Conservation (phyloP, 2,113 vertebrate genomes). For the Cebus imitator region DNA sequence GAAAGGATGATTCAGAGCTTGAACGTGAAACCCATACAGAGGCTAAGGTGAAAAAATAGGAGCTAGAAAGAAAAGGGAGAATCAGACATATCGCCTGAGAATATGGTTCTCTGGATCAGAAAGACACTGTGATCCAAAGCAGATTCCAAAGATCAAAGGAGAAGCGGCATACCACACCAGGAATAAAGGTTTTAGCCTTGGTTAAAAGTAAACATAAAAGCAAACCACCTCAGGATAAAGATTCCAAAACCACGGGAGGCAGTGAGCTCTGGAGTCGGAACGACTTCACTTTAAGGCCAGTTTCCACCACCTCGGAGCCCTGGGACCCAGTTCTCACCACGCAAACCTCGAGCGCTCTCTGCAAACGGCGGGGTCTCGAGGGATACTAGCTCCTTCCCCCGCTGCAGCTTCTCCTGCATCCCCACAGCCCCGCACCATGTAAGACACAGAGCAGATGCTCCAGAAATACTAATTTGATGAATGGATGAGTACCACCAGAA, state of each 20-base stretch:
- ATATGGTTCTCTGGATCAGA: background rate
- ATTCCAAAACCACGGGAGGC: background rate
- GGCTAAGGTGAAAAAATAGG: background rate
- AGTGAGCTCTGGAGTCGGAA: background rate
- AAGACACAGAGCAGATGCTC: background rate
- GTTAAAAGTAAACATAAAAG: background rate
- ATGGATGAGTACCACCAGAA: background rate
- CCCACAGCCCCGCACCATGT: background rate
- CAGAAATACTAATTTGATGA: background rate
- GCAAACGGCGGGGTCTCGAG: fast-evolving
- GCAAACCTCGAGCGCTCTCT: too few species aligned
- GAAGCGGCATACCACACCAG: background rate
- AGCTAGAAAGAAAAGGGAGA: background rate
- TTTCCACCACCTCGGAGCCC: background rate
- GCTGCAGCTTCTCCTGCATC: fast-evolving
- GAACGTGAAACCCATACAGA: background rate
- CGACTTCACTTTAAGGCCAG: background rate
- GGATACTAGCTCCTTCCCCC: background rate
- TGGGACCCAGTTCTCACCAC: background rate
- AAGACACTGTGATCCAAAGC: background rate
- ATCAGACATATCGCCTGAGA: background rate
- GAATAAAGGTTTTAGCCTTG: background rate
- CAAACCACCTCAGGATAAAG: background rate
- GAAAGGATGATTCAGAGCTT: constrained; percentile 15
- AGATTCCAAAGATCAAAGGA: background rate